A percentile compares a stretch with the other conserved stretches of the same genome.
These are phyloP conservation scores for Zingel zingel DNA, from an alignment of 2,113 vertebrate genomes.

Conservation along the genomic window DNA sequence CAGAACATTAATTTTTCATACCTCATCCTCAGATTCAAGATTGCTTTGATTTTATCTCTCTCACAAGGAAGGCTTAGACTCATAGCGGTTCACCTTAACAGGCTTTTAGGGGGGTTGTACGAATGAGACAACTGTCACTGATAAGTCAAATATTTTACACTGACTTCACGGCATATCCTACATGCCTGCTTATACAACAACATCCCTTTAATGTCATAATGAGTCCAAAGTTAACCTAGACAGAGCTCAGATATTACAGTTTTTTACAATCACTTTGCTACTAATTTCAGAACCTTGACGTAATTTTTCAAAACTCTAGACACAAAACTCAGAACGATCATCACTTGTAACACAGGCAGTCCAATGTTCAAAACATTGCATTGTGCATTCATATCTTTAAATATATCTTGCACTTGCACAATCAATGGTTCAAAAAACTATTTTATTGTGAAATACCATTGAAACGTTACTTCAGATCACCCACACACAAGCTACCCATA, in stretches of 20 bases:
- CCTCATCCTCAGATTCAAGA: slow-evolving; percentile 54
- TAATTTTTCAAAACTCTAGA: no score
- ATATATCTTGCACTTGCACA: no score
- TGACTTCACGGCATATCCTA: slow-evolving; percentile 28
- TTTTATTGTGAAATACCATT: no score
- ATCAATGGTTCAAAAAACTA: no score
- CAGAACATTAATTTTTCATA: slow-evolving; percentile 73
- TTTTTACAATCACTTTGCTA: no score
- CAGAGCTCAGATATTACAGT: slow-evolving; percentile 1
- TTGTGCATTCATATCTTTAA: no score
- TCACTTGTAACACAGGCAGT: no score
- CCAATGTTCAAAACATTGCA: no score
- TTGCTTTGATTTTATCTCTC: slow-evolving; percentile 71
- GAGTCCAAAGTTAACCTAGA: neutral
- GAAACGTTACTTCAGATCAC: no score
- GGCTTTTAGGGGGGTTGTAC: slow-evolving; percentile 44
- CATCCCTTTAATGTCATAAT: slow-evolving; percentile 1
- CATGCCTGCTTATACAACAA: neutral
- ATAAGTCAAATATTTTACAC: slow-evolving; percentile 50
- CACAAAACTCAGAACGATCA: no score
- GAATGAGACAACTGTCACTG: slow-evolving; percentile 49
- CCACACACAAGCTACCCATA: no score
- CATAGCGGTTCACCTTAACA: slow-evolving; percentile 38
- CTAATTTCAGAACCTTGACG: no score
- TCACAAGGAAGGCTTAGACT: slow-evolving; percentile 43